A percentile compares a stretch with the other conserved stretches of the same genome.
phyloP scores from a whole-genome alignment of 2,888 invertebrate genomes.

The Muscina levida region DNA sequence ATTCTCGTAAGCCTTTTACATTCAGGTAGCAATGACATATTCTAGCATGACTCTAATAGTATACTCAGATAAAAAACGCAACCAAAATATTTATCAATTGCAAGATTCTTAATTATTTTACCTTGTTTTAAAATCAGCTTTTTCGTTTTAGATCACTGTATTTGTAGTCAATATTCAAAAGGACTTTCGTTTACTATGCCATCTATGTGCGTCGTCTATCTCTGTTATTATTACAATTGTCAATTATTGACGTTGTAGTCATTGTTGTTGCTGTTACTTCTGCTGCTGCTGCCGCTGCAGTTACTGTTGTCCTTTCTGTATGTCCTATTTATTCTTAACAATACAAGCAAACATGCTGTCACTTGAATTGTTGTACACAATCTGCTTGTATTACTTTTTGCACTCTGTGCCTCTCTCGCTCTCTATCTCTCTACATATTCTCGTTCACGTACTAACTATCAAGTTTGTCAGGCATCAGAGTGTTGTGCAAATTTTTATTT shows the following conservation, averaged over 20 bases:
- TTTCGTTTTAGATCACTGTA: too few relatives aligned
- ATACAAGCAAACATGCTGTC: neutral
- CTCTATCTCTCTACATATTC: neutral
- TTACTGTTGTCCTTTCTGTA: neutral
- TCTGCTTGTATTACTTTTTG: neutral
- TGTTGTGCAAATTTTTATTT: slow-evolving; percentile 47
- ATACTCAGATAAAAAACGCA: too few relatives aligned
- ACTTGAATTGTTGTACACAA: neutral
- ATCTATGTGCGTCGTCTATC: neutral
- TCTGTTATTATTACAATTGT: neutral
- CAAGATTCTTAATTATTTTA: too few relatives aligned
- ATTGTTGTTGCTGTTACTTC: slow-evolving; percentile 24
- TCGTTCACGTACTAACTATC: too few relatives aligned
- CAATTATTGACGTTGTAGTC: slow-evolving; percentile 13
- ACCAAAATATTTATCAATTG: too few relatives aligned
- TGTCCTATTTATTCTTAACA: slow-evolving; percentile 11
- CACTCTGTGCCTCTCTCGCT: neutral
- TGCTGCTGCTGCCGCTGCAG: slow-evolving; percentile 12
- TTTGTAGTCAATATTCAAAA: too few relatives aligned
- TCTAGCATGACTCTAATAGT: too few relatives aligned
- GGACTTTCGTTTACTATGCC: too few relatives aligned
- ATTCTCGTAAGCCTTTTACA: too few relatives aligned
- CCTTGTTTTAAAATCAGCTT: too few relatives aligned
- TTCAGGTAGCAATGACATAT: too few relatives aligned
- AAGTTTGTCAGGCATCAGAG: too few relatives aligned